Evolutionary conservation across 2,888 invertebrate species (phyloP), one percentile per base, ranked within the genome.

Genomic region (Plagodis dolabraria): DNA sequence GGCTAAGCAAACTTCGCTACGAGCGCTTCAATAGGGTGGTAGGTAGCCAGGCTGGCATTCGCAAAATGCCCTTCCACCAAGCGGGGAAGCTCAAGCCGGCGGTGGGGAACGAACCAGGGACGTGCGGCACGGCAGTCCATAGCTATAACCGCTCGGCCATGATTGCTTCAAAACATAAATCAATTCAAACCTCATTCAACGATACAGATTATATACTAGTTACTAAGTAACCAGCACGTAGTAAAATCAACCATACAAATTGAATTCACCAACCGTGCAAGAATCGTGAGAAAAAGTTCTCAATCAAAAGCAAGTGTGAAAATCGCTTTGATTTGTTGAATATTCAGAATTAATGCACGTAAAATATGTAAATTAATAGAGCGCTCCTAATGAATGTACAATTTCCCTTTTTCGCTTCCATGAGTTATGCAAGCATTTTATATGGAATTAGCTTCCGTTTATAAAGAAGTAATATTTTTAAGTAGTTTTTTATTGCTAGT

Each of bases 241-340:
- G n/a, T 33, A 43, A 40, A 49, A 58, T 52, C 22, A 48, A 53
- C 12, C 53, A 36, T 49, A 43, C 50, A 53, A 51, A 65, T 61
- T 49, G 57, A 57, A 53, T 47, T 55, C 46, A 53, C 43, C n/a
- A 33, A 35, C 47, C 36, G 35, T 42, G 22, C 11, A 49, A 44
- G 22, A 79, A 70, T 77, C 83, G 79, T 85, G 84, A 77, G 80
- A 83, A 79, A 70, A 67, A 63, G 68, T 70, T 63, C 74, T 80
- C 75, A 69, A 82, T 79, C 76, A 76, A 71, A 43, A 67, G 67
- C 69, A 69, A 75, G 77, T 78, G 77, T 81, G 76, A 80, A 82
- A 82, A 83, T 81, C 68, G 75, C 73, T 73, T 71, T 72, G 43
- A 67, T 74, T 71, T 61, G 78, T 80, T 79, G 75, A 64, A 76